Evolutionary conservation across 2,888 invertebrate species (phyloP), one percentile per base, ranked within the genome.

Genomic region (Apomyelois bistriatella): DNA sequence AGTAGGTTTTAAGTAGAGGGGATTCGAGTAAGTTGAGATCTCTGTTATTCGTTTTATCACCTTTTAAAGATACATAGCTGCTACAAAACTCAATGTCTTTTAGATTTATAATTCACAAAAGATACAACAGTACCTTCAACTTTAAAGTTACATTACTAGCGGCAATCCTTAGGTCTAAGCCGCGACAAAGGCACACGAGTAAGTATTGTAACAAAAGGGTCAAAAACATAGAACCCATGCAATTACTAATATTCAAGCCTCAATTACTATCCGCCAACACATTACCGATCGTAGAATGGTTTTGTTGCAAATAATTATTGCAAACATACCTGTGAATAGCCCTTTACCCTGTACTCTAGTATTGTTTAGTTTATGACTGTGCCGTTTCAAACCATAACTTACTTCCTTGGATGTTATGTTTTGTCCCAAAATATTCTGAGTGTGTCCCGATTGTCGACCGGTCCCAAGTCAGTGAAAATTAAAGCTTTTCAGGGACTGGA

Each of bases 191-290:
- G n/a, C n/a, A n/a, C n/a, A n/a, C n/a, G n/a, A n/a, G n/a, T n/a
- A n/a, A n/a, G n/a, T n/a, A n/a, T n/a, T n/a, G 4, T 40, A 5
- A 40, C 40, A 40, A 46, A 46, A 32, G 32, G 9, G 9, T 9
- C n/a, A 22, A 28, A 43, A 41, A 22, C 41, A 43, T 12, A 43
- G 16, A 43, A 7, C 8, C 5, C 43, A 15, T 1, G 10, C 37
- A 40, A 40, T 40, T 17, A 8, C 43, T 46, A 46, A 46, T 46
- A 46, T 46, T 46, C 46, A 35, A 16, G 15, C 10, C 46, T 35
- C 32, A 46, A 46, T 46, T 46, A 32, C 46, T 46, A 13, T 30
- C n/a, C 17, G 13, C 5, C 43, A 17, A 16, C 38, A 38, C n/a
- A 37, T 46, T 10, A n/a, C 7, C 22, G 22, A 22, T 22, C 22